Conservation (phyloP, 2,113 vertebrate species). For the Tachycineta bicolor region DNA sequence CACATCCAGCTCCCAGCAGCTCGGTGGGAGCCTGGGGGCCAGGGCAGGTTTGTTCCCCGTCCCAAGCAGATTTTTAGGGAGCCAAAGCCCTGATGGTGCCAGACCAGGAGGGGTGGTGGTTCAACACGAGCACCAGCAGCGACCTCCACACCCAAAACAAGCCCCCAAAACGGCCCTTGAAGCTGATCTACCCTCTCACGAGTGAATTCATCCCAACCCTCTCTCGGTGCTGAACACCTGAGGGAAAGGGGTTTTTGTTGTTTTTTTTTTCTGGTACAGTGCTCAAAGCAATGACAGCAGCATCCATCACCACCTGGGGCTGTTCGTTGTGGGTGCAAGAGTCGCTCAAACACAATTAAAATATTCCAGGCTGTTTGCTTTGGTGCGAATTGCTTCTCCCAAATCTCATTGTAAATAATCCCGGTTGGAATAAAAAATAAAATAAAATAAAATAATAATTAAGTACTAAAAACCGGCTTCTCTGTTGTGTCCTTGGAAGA, state of each 20-base stretch:
- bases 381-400: neutral
- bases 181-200: neutral
- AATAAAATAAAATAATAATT: neutral
- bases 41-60: neutral
- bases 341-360: neutral
- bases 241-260: neutral
- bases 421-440: neutral
- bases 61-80: neutral
- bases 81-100: neutral
- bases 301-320: neutral
- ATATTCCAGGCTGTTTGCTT: neutral
- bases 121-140: neutral
- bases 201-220: neutral
- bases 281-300: neutral
- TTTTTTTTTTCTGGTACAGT: neutral
- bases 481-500: neutral
- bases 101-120: neutral
- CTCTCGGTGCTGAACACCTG: neutral
- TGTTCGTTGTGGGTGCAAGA: neutral
- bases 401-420: neutral
- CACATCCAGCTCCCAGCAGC: accelerated
- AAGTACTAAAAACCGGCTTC: neutral
- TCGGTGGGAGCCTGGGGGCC: neutral
- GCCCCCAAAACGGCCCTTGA: neutral
- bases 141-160: neutral